Evolutionary conservation across 2,797 vertebrate species (phyloP), one percentile per base, ranked within the genome.

Genomic region (Delichon dasypus): DNA sequence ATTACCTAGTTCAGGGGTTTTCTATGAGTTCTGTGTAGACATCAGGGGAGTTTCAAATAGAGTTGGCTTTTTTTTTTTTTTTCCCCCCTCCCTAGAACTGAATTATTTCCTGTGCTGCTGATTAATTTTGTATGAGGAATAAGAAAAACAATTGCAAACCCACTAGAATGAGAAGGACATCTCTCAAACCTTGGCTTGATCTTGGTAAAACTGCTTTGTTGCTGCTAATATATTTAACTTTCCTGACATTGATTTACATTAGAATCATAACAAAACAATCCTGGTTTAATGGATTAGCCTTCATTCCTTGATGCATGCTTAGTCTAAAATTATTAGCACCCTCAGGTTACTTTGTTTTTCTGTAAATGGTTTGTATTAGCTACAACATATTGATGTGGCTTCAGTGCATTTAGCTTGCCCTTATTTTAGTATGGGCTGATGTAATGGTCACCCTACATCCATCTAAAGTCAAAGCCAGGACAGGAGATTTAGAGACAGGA

Each of bases 311-410:
- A 82, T 61, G 60, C 29, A 72, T 65, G 94, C 67, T 79, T 97
- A 95, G 95, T 94, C 76, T 94, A 91, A 96, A 96, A 95, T 97
- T 96, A 97, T 96, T 93, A 91, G 91, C 80, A 95, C 84, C 93
- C 92, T 95, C 89, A 38, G 89, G 89, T 94, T 70, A 91, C 76
- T 93, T 85, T 91, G 60, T 66, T 85, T 95, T 93, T 81, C 58
- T 92, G 44, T 82, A 74, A 92, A 90, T 71, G 71, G 34, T 93
- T 85, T 90, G 66, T 55, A 86, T 89, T 85, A 89, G 83, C 72
- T 95, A 80, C 83, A 93, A 80, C n/a, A 22, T 68, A 88, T 36
- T 48, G 68, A 86, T 44, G 65, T 40, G 85, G 9, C 40, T 82
- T 73, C 64, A 27, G 58, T 23, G 48, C 58, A 38, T 89, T 91